phyloP scores from a whole-genome alignment of 2,888 invertebrate genomes.

The Aspidiotus destructor region DNA sequence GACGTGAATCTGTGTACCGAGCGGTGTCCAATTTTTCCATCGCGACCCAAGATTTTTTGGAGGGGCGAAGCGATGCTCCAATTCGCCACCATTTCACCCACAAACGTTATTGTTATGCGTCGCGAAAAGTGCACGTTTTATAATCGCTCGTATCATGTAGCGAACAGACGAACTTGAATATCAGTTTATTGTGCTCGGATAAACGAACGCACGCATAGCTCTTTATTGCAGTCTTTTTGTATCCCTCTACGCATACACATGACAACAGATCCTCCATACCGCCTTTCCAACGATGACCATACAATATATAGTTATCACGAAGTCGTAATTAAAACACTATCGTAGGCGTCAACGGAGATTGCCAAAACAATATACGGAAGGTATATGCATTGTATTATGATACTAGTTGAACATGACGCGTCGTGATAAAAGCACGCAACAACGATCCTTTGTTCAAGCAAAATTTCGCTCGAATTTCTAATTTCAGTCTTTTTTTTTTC shows the following conservation, averaged over 20 bases:
- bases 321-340: conserved; percentile 31
- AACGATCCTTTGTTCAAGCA: background rate
- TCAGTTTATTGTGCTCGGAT: background rate
- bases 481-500: background rate
- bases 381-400: conserved; percentile 23
- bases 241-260: conserved; percentile 2
- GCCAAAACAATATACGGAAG: conserved; percentile 27
- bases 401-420: conserved; percentile 27
- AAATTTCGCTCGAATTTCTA: conserved; percentile 1
- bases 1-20: no score
- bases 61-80: no score
- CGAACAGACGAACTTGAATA: conserved; percentile 2
- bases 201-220: background rate
- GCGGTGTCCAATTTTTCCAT: no score
- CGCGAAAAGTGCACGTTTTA: background rate
- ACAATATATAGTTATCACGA: conserved; percentile 28
- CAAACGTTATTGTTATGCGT: background rate
- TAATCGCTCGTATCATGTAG: background rate
- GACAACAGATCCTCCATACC: background rate
- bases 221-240: background rate
- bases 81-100: conserved; percentile 2
- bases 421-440: conserved; percentile 7
- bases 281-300: background rate
- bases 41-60: no score
- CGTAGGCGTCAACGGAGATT: conserved; percentile 28